A percentile compares a stretch with the other conserved stretches of the same genome.
These are phyloP conservation scores for Pheosia tremula DNA, from an alignment of 2,888 invertebrate species.

Conservation along the genomic window DNA sequence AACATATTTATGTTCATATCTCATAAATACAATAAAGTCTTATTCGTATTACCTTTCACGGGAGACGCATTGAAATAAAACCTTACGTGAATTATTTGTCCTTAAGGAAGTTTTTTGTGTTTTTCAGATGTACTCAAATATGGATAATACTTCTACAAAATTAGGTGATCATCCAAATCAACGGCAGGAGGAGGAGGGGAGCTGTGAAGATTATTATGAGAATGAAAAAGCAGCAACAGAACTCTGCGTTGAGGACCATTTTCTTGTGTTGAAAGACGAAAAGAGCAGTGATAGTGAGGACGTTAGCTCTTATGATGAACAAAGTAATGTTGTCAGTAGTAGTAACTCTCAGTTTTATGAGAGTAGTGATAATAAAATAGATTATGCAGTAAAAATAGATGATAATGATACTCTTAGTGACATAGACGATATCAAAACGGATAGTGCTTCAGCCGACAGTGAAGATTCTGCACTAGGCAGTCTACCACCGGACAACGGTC, in stretches of 20 bases:
- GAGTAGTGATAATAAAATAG: conserved; percentile 79
- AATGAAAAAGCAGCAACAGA: conserved; percentile 35
- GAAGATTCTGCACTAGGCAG: conserved; percentile 87
- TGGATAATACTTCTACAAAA: conserved; percentile 49
- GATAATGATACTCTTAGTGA: conserved; percentile 82
- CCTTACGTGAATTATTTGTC: not conserved
- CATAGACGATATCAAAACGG: conserved; percentile 81
- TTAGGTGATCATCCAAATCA: conserved; percentile 29
- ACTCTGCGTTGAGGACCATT: conserved; percentile 47
- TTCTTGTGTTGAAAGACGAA: conserved; percentile 62
- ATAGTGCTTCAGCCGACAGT: conserved; percentile 82
- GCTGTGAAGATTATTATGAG: conserved; percentile 35
- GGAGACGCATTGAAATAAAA: not conserved
- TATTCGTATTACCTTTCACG: not conserved
- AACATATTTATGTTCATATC: conserved; percentile 25
- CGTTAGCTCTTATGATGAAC: conserved; percentile 71
- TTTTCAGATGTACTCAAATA: conserved; percentile 54
- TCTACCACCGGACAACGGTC: conserved; percentile 75
- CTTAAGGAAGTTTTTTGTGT: conserved; percentile 13
- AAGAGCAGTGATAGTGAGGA: conserved; percentile 75
- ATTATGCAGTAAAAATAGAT: conserved; percentile 78
- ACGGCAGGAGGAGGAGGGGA: conserved; percentile 27
- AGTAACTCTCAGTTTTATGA: conserved; percentile 81
- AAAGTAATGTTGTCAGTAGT: conserved; percentile 66
- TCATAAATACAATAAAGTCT: conserved; percentile 18